These are phyloP conservation scores for Oryzias sinensis DNA, from an alignment of 2,797 vertebrate genomes.

Conservation along the genomic window DNA sequence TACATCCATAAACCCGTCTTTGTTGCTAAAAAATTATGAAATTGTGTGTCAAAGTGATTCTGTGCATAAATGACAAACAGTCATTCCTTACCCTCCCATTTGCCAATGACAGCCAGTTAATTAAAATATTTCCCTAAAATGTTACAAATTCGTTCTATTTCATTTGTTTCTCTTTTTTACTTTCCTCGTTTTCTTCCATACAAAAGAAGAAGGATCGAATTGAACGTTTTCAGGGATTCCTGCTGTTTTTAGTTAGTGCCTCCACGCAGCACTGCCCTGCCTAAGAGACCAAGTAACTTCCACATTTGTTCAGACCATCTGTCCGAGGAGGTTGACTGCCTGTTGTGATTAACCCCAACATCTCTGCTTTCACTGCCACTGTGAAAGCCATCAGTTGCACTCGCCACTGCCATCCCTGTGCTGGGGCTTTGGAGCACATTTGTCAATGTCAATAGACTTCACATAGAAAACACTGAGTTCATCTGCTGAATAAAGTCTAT, in stretches of 20 bases:
- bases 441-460: neutral
- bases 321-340: neutral
- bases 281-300: conserved; percentile 5
- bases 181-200: neutral
- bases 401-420: neutral
- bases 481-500: neutral
- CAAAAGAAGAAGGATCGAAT: neutral
- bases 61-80: too few relatives aligned
- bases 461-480: neutral
- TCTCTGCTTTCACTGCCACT: conserved; percentile 1
- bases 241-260: neutral
- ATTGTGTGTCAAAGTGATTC: too few relatives aligned
- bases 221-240: neutral
- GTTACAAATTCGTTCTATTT: too few relatives aligned
- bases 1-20: too few relatives aligned
- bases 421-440: neutral
- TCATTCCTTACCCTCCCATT: too few relatives aligned
- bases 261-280: neutral
- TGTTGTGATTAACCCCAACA: conserved; percentile 9
- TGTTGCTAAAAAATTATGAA: too few relatives aligned
- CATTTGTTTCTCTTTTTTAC: too few relatives aligned
- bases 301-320: conserved; percentile 9
- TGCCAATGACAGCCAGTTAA: too few relatives aligned
- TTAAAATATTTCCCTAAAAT: too few relatives aligned
- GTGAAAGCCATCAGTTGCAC: neutral